These are phyloP conservation scores for Sprattus sprattus DNA, from an alignment of 2,113 vertebrate species.

Conservation along the genomic window DNA sequence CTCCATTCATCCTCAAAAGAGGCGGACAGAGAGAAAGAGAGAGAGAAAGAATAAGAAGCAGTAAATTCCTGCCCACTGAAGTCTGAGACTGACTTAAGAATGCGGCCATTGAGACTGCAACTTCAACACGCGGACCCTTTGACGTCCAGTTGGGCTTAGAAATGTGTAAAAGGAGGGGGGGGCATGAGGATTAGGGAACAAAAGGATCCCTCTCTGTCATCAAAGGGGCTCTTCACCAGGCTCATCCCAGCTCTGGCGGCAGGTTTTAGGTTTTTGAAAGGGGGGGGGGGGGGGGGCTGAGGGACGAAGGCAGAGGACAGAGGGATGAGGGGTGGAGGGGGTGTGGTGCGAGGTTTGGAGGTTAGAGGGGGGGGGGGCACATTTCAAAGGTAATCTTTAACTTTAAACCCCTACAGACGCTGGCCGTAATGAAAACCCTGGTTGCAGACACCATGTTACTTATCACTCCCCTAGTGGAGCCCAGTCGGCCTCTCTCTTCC, in stretches of 20 bases:
- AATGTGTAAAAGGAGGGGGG: conserved; percentile 75
- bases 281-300: conserved; percentile 29
- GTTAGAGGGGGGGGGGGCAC: conserved; percentile 56
- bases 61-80: conserved; percentile 35
- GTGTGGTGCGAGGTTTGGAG: background rate
- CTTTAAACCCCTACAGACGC: conserved; percentile 73
- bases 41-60: background rate
- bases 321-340: conserved; percentile 20
- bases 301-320: conserved; percentile 45
- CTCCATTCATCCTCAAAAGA: conserved; percentile 23
- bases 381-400: conserved; percentile 95
- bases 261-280: conserved; percentile 62
- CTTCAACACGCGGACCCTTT: conserved; percentile 72
- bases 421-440: conserved; percentile 66
- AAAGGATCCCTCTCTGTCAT: conserved; percentile 89
- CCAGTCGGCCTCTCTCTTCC: conserved; percentile 55
- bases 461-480: conserved; percentile 63
- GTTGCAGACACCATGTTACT: conserved; percentile 67
- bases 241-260: conserved; percentile 78
- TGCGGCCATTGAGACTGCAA: conserved; percentile 57
- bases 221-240: conserved; percentile 73
- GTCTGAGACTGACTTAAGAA: conserved; percentile 52
- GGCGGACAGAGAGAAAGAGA: conserved; percentile 11
- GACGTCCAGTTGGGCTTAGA: conserved; percentile 86
- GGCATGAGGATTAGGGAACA: conserved; percentile 81